Evolutionary conservation across 1,140 invertebrate genomes (phyloP), one percentile per base, ranked within the genome.

Genomic region (Drosophila leontia): DNA sequence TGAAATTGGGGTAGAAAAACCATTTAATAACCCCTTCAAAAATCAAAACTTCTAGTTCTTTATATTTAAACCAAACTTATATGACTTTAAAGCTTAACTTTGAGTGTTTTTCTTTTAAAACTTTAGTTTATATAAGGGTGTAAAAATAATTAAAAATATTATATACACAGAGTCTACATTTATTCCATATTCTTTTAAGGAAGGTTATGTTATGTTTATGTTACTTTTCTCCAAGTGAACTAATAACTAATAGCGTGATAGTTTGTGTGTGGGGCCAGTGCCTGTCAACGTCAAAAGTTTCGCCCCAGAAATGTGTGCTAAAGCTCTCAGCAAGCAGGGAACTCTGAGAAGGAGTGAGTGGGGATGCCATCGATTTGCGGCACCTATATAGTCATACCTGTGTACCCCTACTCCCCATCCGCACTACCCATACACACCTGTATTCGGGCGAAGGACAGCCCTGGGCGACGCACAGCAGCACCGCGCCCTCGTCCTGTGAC

Each of bases 401-500:
- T 59, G 13, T 63, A 9, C 41, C 62, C 41, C 47, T 35, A 41
- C 42, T 17, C 41, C 19, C 37, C 5, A n/a, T 7, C 48, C 35
- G 37, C 11, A 5, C 45, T 11, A 63, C n/a, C 17, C 56, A 35
- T 68, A 82, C 84, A 62, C 70, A 96, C 96, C 95, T 94, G 92
- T 96, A 96, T 92, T 96, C 95, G 17, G 96, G 95, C 34, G 95
- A 93, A 51, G 96, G 96, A 93, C 96, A 96, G 53, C 95, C 96
- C 83, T 96, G 95, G 13, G 96, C 95, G 44, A 96, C 94, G 91
- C 96, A 96, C 42, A 96, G 93, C 65, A 96, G 92, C 37, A 96
- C 96, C 17, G 95, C 96, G 44, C 95, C 96, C 92, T 97, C 96
- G 75, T 96, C 96, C 93, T 96, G 95, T 44, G 94, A 94, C 17